Evolutionary conservation across 2,113 vertebrate genomes (phyloP).

Genomic region (Chionodraco myersi): DNA sequence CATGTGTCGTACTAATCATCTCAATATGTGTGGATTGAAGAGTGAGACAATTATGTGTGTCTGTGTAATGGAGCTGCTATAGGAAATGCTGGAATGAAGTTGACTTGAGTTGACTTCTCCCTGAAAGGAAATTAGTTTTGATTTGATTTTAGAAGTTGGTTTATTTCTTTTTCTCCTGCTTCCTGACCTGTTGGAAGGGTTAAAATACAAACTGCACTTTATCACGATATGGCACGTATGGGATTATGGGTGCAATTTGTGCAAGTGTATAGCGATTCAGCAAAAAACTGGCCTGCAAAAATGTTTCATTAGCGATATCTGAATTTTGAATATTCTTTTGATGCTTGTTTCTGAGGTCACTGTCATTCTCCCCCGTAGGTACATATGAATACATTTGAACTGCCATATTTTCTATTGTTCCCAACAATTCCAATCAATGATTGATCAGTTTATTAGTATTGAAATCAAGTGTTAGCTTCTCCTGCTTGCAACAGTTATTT

Average conservation of each 20-base stretch:
- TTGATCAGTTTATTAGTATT: not conserved
- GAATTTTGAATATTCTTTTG: too few relatives aligned
- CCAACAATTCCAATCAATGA: not conserved
- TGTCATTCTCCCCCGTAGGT: too few relatives aligned
- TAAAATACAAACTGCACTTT: not conserved
- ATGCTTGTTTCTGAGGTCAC: too few relatives aligned
- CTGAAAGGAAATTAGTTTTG: not conserved
- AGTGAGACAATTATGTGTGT: constrained; percentile 23
- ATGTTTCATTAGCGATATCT: too few relatives aligned
- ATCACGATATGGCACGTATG: constrained; percentile 4
- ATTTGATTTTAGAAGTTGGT: not conserved
- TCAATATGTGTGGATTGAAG: constrained; percentile 33
- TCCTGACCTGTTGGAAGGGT: not conserved
- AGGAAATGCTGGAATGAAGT: constrained; percentile 17
- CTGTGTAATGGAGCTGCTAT: not conserved
- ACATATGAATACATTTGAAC: too few relatives aligned
- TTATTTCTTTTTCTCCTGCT: not conserved
- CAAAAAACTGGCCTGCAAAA: too few relatives aligned
- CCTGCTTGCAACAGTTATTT: not conserved
- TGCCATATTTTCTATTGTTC: not conserved
- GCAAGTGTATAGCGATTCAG: too few relatives aligned
- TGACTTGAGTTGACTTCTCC: not conserved
- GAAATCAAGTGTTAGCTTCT: not conserved
- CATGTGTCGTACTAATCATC: constrained; percentile 28
- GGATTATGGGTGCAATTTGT: constrained; percentile 3